phyloP scores from a whole-genome alignment of 2,797 vertebrate genomes.

The Takifugu ocellatus region DNA sequence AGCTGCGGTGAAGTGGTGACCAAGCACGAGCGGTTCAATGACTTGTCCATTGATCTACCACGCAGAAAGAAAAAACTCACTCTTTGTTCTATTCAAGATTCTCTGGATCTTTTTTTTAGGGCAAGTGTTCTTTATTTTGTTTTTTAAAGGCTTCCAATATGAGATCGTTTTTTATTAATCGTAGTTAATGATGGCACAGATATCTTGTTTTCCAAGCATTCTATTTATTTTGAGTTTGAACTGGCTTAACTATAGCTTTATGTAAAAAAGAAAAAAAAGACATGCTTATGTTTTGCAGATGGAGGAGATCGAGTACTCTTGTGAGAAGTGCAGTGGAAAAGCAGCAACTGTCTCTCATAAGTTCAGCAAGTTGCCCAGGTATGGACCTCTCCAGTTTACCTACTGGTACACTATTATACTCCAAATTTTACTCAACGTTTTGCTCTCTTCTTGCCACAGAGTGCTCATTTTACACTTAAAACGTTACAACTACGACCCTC shows the following conservation, averaged over 20 bases:
- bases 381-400: conserved; percentile 16
- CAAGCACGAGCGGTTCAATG: conserved; percentile 96
- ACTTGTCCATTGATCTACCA: conserved; percentile 95
- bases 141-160: too few relatives aligned
- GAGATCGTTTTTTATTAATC: not conserved
- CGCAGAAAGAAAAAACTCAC: conserved; percentile 90
- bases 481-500: conserved; percentile 95
- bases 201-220: not conserved
- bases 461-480: conserved; percentile 98
- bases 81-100: conserved; percentile 93
- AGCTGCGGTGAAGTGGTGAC: conserved; percentile 93
- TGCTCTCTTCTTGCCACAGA: conserved; percentile 60
- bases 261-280: not conserved
- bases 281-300: conserved; percentile 71
- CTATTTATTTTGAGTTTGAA: not conserved
- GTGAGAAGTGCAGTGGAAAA: conserved; percentile 95
- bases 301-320: conserved; percentile 98
- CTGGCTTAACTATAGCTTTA: not conserved
- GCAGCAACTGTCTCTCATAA: conserved; percentile 91
- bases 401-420: too few relatives aligned
- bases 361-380: conserved; percentile 96
- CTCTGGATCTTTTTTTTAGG: conserved; percentile 96
- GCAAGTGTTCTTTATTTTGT: conserved; percentile 57
- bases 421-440: too few relatives aligned
- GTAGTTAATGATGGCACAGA: not conserved